Conservation (phyloP, 1,140 invertebrate species). For the Zaprionus davidi region DNA sequence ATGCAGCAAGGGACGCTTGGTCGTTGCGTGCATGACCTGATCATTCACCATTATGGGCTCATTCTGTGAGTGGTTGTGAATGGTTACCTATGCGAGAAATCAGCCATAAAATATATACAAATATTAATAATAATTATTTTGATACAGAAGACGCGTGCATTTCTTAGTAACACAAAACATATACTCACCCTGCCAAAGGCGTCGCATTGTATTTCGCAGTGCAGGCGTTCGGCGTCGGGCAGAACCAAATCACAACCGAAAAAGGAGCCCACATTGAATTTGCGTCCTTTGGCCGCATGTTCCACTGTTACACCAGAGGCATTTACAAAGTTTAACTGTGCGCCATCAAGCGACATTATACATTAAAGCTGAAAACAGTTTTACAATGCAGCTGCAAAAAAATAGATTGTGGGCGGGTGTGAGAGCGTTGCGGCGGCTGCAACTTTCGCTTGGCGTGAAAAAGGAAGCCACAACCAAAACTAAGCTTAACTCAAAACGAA, state of each 20-base stretch:
- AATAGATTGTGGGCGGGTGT: slow-evolving; percentile 43
- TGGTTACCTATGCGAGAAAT: slow-evolving; percentile 55
- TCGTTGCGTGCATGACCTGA: slow-evolving; percentile 41
- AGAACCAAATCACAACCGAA: slow-evolving; percentile 62
- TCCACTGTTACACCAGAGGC: slow-evolving; percentile 42
- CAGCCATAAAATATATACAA: not conserved
- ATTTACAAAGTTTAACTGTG: slow-evolving; percentile 63
- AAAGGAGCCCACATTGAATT: slow-evolving; percentile 72
- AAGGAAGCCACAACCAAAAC: slow-evolving; percentile 33
- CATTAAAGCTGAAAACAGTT: slow-evolving; percentile 21
- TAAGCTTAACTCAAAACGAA: slow-evolving; percentile 1
- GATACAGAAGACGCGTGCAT: slow-evolving; percentile 36
- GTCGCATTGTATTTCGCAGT: slow-evolving; percentile 76
- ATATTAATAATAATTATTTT: slow-evolving; percentile 8
- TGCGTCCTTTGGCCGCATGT: slow-evolving; percentile 65
- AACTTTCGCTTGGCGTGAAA: slow-evolving; percentile 49
- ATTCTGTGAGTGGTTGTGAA: slow-evolving; percentile 59
- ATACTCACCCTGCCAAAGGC: slow-evolving; percentile 77
- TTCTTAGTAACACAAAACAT: not conserved
- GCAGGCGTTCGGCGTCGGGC: slow-evolving; percentile 57
- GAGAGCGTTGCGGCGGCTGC: slow-evolving; percentile 40
- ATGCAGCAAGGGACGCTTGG: slow-evolving; percentile 64
- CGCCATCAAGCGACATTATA: slow-evolving; percentile 74
- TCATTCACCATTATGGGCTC: slow-evolving; percentile 64
- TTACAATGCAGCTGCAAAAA: slow-evolving; percentile 47